A percentile compares a stretch with the other conserved stretches of the same genome.
Conservation (phyloP, 2,888 invertebrate species). For the Anagyrus pseudococci region DNA sequence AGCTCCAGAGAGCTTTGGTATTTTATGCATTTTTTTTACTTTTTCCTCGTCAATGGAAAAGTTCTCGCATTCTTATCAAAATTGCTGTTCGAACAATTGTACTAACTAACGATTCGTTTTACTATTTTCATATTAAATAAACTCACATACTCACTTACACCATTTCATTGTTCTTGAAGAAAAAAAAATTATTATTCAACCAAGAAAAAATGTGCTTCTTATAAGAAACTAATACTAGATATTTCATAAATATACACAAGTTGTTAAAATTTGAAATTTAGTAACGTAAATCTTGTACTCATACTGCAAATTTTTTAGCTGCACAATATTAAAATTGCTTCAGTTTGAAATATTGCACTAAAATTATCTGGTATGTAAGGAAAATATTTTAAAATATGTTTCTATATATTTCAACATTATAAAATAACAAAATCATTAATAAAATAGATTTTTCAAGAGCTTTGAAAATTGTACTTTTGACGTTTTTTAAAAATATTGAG, state of each 20-base stretch:
- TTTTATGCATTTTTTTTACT: constrained; percentile 40
- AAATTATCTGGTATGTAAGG: constrained; percentile 5
- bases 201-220: constrained; percentile 19
- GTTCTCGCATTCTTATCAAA: constrained; percentile 39
- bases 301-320: background rate
- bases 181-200: constrained; percentile 21
- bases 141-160: constrained; percentile 1
- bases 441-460: background rate
- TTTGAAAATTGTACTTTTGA: background rate
- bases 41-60: constrained; percentile 39
- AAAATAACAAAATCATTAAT: constrained; percentile 5
- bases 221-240: constrained; percentile 4
- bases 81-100: constrained; percentile 47
- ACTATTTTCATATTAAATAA: constrained; percentile 2
- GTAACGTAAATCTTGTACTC: background rate
- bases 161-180: constrained; percentile 17
- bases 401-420: constrained; percentile 3
- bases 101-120: constrained; percentile 6
- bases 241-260: background rate
- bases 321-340: constrained; percentile 14
- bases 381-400: background rate
- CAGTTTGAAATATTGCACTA: constrained; percentile 23
- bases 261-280: background rate
- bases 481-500: background rate
- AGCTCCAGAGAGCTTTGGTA: background rate